A percentile compares a stretch with the other conserved stretches of the same genome.
Conservation (phyloP, 2,797 vertebrate species). For the Trachops cirrhosus region DNA sequence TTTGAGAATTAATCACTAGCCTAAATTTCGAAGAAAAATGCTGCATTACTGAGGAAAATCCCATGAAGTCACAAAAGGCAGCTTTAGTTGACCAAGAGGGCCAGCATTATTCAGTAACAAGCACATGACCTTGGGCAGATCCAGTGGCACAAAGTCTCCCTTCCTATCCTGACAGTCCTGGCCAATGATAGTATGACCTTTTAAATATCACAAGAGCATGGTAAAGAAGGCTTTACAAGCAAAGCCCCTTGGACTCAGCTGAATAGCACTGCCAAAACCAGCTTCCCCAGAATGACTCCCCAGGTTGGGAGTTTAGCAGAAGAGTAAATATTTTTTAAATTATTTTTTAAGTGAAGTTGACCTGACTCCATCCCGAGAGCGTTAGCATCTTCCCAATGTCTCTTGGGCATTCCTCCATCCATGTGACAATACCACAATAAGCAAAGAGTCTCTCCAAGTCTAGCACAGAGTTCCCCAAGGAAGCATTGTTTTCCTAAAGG, state of each 20-base stretch:
- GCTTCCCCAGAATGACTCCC: constrained; percentile 57
- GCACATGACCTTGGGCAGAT: neutral
- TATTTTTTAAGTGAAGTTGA: constrained; percentile 56
- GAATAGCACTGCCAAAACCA: constrained; percentile 4
- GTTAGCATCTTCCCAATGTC: neutral
- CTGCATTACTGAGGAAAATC: neutral
- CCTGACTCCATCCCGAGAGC: constrained; percentile 28
- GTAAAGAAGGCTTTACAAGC: constrained; percentile 24
- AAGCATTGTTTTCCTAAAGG: neutral
- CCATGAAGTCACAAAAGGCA: neutral
- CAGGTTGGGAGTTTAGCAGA: constrained; percentile 15
- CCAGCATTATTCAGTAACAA: neutral
- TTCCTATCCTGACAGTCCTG: neutral
- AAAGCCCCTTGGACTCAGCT: neutral
- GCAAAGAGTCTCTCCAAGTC: neutral
- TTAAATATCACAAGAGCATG: neutral
- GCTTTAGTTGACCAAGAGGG: neutral
- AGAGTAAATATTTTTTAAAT: constrained; percentile 24
- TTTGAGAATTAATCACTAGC: neutral
- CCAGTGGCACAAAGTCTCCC: neutral
- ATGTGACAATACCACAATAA: neutral
- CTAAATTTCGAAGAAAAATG: neutral
- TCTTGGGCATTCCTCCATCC: neutral
- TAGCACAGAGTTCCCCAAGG: neutral
- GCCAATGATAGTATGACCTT: neutral